Evolutionary conservation across 2,888 invertebrate species (phyloP), one percentile per base, ranked within the genome.

Genomic region (Drosophila leonis): DNA sequence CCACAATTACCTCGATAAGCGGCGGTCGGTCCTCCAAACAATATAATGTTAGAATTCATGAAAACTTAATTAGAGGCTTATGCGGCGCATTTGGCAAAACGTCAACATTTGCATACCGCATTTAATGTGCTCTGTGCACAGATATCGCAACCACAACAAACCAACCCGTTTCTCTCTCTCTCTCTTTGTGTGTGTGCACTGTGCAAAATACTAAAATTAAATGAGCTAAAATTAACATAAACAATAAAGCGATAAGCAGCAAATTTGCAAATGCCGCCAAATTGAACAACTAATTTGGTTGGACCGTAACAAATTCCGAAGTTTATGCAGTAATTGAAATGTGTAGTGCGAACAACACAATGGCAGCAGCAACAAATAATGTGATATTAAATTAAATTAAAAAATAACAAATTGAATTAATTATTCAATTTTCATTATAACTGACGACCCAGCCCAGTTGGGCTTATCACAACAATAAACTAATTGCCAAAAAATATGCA

Each of bases 11-110:
- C 65, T 65, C 65, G 83, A 82, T 86, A 83, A 68, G 80, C 57
- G 57, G 60, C 33, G 60, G 54, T 31, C 9, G 52, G 49, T 31
- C 57, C 48, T 27, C 54, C 37, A 2, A 59, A 74, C 63, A 71
- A 63, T 71, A 65, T 68, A 65, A 62, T 83, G 64, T 71, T 74
- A 52, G 65, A 75, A 83, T 82, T 88, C 79, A 84, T 82, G 88
- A 88, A 83, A 83, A 87, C 82, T 84, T 84, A 83, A 83, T 83
- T 83, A 82, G 82, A 82, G 82, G 85, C 79, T 87, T 87, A 72
- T 82, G 76, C 49, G 76, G 71, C 64, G 68, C 68, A 65, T 80
- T 71, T 65, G 78, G 44, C 44, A 70, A 61, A 83, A 69, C 71
- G 70, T 80, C 72, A 78, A 83, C 75, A 83, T 83, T 83, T 83